Percentiles rank a stretch among this genome's conserved stretches.
Conservation (phyloP, 2,888 invertebrate genomes). For the Drosophila pullipes region DNA sequence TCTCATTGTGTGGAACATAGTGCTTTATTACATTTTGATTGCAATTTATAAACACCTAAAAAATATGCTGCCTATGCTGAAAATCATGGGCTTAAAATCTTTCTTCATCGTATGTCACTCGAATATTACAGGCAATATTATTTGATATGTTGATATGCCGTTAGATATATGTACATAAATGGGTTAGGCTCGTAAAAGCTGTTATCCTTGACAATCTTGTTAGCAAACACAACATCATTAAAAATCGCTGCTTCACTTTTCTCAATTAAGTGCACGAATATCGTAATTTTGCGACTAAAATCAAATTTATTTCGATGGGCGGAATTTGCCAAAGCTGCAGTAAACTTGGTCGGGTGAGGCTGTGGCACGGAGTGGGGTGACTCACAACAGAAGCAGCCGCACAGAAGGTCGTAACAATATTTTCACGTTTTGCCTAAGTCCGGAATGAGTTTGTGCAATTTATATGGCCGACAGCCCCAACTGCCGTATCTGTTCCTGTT, state of each 20-base stretch:
- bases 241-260: slow-evolving; percentile 74
- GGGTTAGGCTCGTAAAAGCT: slow-evolving; percentile 3
- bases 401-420: slow-evolving; percentile 81
- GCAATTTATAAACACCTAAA: not conserved
- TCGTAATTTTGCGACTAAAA: slow-evolving; percentile 76
- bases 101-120: not conserved
- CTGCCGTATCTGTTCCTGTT: slow-evolving; percentile 22
- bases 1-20: not conserved
- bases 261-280: slow-evolving; percentile 67
- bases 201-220: slow-evolving; percentile 11
- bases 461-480: slow-evolving; percentile 53
- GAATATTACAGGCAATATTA: not conserved
- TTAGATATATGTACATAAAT: not conserved
- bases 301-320: slow-evolving; percentile 73
- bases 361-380: not conserved
- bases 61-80: not conserved
- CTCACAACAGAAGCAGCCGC: slow-evolving; percentile 16
- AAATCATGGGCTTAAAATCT: not conserved
- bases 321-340: slow-evolving; percentile 37
- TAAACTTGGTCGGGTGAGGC: not conserved
- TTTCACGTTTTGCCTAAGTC: slow-evolving; percentile 82
- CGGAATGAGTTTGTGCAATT: slow-evolving; percentile 78
- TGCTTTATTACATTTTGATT: not conserved
- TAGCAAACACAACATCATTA: slow-evolving; percentile 64
- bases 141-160: not conserved